Conservation (phyloP, 2,888 invertebrate genomes). For the Papilio elwesi region DNA sequence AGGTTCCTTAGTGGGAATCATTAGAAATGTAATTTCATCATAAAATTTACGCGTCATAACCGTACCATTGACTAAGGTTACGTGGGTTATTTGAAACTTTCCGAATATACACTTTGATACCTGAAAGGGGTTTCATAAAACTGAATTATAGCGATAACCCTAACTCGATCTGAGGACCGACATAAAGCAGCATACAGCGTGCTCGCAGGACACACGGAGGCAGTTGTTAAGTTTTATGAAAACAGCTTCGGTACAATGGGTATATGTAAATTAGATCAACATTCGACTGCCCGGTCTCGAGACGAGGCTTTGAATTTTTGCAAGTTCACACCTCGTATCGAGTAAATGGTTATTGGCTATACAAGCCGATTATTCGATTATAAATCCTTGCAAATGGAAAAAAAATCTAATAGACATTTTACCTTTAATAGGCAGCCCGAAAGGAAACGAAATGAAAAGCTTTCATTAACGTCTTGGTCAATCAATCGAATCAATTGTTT, state of each 20-base stretch:
- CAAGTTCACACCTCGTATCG: constrained; percentile 33
- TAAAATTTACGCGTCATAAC: constrained; percentile 43
- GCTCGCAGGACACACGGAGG: constrained; percentile 74
- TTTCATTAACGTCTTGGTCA: neutral
- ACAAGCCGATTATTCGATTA: constrained; percentile 27
- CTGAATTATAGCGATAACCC: constrained; percentile 81
- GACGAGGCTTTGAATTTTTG: constrained; percentile 39
- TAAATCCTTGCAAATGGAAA: neutral
- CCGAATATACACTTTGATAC: constrained; percentile 76
- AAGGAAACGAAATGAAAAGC: neutral
- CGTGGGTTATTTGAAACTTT: constrained; percentile 73
- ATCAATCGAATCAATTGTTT: neutral
- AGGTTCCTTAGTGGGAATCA: constrained; percentile 44
- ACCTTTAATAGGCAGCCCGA: neutral
- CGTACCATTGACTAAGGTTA: constrained; percentile 52
- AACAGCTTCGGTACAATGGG: constrained; percentile 73
- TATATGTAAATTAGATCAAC: constrained; percentile 74
- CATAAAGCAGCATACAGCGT: constrained; percentile 79
- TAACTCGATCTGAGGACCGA: constrained; percentile 76
- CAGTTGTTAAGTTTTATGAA: constrained; percentile 80
- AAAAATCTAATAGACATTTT: neutral
- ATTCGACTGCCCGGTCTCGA: constrained; percentile 51
- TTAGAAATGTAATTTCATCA: constrained; percentile 48
- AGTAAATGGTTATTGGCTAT: constrained; percentile 19
- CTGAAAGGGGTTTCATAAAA: constrained; percentile 82